Conservation (phyloP, 2,797 vertebrate genomes). For the Cheirogaleus major region DNA sequence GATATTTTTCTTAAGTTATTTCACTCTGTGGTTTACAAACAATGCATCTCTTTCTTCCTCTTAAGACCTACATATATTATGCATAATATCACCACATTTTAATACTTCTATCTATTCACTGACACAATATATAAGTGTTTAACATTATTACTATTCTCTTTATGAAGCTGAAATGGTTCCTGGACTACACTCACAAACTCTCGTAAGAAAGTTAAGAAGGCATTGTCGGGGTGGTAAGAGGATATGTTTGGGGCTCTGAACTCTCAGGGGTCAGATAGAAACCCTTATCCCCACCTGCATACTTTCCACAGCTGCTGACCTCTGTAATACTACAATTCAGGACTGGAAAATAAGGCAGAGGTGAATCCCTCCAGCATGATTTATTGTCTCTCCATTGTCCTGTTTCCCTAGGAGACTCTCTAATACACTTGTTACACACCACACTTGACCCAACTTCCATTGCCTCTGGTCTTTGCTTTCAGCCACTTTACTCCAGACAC, state of each 20-base stretch:
- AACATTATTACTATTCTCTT: not conserved
- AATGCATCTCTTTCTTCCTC: not conserved
- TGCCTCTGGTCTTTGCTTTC: not conserved
- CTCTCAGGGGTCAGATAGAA: not conserved
- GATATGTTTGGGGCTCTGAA: not conserved
- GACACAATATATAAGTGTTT: not conserved
- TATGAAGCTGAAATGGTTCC: not conserved
- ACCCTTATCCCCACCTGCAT: not conserved
- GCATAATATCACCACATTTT: not conserved
- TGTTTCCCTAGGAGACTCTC: not conserved
- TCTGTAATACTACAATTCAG: not conserved
- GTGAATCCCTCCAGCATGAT: not conserved
- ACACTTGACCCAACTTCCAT: not conserved
- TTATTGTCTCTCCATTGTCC: not conserved
- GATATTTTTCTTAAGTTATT: not conserved
- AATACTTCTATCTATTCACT: not conserved
- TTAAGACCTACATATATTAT: not conserved
- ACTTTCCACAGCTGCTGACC: not conserved
- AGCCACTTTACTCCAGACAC: not conserved
- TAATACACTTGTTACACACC: not conserved
- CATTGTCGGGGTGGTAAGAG: not conserved
- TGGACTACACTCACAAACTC: not conserved
- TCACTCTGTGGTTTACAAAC: not conserved
- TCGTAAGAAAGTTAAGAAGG: not conserved
- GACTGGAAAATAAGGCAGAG: not conserved